Percentiles rank a stretch among this genome's conserved stretches.
Conservation (phyloP, 2,797 vertebrate species). For the Hipposideros larvatus region DNA sequence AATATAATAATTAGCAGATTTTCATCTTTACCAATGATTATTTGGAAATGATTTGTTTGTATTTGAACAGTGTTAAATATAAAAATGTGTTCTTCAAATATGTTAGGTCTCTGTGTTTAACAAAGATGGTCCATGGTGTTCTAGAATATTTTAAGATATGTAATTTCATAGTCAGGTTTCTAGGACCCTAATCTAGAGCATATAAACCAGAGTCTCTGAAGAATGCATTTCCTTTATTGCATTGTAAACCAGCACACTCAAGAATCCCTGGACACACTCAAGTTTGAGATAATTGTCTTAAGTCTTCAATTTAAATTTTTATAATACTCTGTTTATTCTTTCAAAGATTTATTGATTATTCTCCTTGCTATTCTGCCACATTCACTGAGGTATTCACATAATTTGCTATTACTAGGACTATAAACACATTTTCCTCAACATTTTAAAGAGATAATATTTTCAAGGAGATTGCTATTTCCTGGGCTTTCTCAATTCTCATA, state of each 20-base stretch:
- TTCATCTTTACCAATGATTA: background rate
- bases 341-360: conserved; percentile 34
- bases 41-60: background rate
- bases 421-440: conserved; percentile 59
- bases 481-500: conserved; percentile 54
- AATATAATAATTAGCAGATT: background rate
- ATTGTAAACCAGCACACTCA: background rate
- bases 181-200: background rate
- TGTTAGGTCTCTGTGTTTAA: background rate
- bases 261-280: background rate
- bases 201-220: background rate
- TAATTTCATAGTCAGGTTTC: background rate
- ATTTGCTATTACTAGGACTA: conserved; percentile 52
- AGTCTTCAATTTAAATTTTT: conserved; percentile 26
- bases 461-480: conserved; percentile 51
- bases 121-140: background rate
- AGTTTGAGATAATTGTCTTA: background rate
- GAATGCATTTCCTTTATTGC: background rate
- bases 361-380: background rate
- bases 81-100: background rate
- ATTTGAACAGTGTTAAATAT: background rate
- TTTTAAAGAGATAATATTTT: conserved; percentile 56
- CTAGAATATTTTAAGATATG: too few species aligned
- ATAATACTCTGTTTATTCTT: background rate
- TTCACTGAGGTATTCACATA: conserved; percentile 32